Conservation (phyloP, 2,797 vertebrate genomes). For the Simalia tracyae region DNA sequence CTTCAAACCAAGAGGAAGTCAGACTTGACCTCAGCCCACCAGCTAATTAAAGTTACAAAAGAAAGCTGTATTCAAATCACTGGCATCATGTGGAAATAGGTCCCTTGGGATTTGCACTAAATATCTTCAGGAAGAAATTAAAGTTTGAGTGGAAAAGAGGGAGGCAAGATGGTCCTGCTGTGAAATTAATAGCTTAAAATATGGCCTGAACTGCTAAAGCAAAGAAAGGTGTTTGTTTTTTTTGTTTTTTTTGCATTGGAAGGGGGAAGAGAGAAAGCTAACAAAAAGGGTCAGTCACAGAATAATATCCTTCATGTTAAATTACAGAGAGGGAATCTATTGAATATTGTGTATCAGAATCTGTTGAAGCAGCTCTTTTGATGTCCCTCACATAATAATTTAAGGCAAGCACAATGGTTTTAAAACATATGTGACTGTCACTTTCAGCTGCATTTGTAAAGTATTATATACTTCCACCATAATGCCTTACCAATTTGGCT, state of each 20-base stretch:
- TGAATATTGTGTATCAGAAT: conserved; percentile 39
- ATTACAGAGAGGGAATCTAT: conserved; percentile 38
- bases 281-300: conserved; percentile 39
- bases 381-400: conserved; percentile 39
- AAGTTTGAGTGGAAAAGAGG: conserved; percentile 23
- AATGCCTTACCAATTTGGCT: background rate
- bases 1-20: background rate
- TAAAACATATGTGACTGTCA: conserved; percentile 35
- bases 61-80: conserved; percentile 31
- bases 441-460: conserved; percentile 15
- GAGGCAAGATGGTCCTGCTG: conserved; percentile 1
- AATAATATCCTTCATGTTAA: conserved; percentile 48
- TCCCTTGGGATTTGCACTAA: conserved; percentile 40
- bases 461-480: background rate
- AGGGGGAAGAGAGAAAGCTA: background rate
- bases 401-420: conserved; percentile 18
- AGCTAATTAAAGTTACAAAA: conserved; percentile 28
- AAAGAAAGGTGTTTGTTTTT: conserved; percentile 28
- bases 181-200: conserved; percentile 50
- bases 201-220: conserved; percentile 13
- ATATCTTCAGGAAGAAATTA: conserved; percentile 53
- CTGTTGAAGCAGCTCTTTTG: conserved; percentile 14
- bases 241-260: conserved; percentile 27
- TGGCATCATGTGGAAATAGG: conserved; percentile 24
- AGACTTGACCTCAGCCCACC: conserved; percentile 21